Percentiles rank a stretch among this genome's conserved stretches.
phyloP scores from a whole-genome alignment of 2,888 invertebrate species.

The Corbicula japonica region DNA sequence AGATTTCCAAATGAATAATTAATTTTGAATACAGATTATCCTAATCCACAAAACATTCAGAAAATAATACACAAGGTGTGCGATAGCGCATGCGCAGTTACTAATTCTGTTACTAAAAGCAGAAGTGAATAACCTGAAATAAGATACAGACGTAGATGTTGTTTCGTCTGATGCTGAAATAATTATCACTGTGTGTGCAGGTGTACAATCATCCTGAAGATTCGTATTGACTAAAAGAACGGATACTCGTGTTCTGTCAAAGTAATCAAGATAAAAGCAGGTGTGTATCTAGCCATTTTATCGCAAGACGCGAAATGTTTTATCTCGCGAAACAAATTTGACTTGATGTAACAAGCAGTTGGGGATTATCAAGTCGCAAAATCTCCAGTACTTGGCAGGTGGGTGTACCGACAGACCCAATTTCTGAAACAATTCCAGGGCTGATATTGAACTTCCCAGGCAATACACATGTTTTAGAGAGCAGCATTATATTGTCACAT shows the following conservation, averaged over 20 bases:
- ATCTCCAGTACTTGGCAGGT: too few relatives aligned
- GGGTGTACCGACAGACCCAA: too few relatives aligned
- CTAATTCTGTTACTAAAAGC: conserved; percentile 21
- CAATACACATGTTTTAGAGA: too few relatives aligned
- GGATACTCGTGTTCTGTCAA: too few relatives aligned
- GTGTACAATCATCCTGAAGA: conserved; percentile 16
- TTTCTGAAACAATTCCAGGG: too few relatives aligned
- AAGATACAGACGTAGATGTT: conserved; percentile 26
- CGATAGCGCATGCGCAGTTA: conserved; percentile 39
- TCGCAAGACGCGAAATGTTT: background rate
- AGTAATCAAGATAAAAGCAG: background rate
- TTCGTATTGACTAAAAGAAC: background rate
- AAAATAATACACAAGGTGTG: conserved; percentile 37
- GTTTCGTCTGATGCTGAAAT: conserved; percentile 19
- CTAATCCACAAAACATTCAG: conserved; percentile 34
- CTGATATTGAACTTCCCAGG: too few relatives aligned
- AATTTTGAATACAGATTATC: conserved; percentile 34
- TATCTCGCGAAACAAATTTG: conserved; percentile 1
- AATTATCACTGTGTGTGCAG: conserved; percentile 30
- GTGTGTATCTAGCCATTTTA: background rate
- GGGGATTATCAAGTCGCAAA: too few relatives aligned
- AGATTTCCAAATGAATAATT: conserved; percentile 9
- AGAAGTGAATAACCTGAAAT: conserved; percentile 37
- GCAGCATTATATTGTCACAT: too few relatives aligned
- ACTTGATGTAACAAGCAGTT: too few relatives aligned